Percentiles rank a stretch among this genome's conserved stretches.
Conservation (phyloP, 1,140 invertebrate genomes). For the Euglossa dilemma region DNA sequence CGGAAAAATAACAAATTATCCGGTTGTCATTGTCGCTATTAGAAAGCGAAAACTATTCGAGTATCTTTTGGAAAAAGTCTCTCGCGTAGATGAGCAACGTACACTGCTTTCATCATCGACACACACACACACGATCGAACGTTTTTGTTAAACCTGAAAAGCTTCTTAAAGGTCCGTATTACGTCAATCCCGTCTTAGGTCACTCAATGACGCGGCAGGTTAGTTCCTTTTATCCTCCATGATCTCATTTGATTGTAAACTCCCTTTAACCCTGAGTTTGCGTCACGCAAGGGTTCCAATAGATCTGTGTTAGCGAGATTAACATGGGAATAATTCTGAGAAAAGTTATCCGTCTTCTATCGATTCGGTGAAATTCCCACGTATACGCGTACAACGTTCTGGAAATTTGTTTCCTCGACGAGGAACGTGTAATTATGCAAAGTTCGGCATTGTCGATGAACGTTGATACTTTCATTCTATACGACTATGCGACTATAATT, state of each 20-base stretch:
- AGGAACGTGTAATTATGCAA: no score
- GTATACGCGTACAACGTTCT: no score
- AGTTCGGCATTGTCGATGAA: no score
- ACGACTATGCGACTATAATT: no score
- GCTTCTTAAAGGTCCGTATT: neutral
- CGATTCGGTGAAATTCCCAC: neutral
- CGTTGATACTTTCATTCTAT: no score
- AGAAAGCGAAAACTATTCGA: no score
- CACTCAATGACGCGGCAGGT: neutral
- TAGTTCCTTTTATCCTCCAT: conserved; percentile 1
- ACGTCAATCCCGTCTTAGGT: conserved; percentile 26
- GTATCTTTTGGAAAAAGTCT: neutral
- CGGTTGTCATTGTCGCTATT: no score
- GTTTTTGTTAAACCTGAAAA: conserved; percentile 18
- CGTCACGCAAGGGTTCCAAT: conserved; percentile 7
- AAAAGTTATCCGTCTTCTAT: neutral
- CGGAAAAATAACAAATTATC: no score
- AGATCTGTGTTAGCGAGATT: neutral
- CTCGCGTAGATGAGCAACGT: no score
- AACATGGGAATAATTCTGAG: conserved; percentile 2
- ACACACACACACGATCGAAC: neutral
- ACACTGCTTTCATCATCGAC: neutral
- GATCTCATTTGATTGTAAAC: conserved; percentile 30
- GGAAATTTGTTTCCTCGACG: no score
- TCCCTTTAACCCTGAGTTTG: conserved; percentile 6